Evolutionary conservation across 2,113 vertebrate genomes (phyloP), one percentile per base, ranked within the genome.

Genomic region (Ophiodon elongatus): DNA sequence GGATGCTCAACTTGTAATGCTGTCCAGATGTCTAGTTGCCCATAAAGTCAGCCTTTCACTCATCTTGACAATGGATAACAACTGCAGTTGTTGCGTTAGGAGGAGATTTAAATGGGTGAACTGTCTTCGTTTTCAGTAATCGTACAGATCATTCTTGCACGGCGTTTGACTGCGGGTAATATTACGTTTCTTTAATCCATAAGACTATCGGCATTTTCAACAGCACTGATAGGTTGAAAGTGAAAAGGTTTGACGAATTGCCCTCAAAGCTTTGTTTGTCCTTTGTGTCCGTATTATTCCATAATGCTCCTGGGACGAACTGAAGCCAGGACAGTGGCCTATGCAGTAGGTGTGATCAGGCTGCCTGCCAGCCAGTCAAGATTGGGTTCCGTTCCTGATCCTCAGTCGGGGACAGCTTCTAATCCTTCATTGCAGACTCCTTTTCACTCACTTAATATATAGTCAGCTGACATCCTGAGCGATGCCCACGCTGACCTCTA

Each of bases 281-380:
- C 47, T 74, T 9, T 41, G 67, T 57, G 14, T 9, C 45, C n/a
- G 3, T 52, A 64, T 57, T 71, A 14, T 72, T 65, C 65, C 56
- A 54, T 31, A n/a, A 15, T 31, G 33, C 83, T 47, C 52, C 7
- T 47, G 79, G 71, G 65, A 75, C 1, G 0, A n/a, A 10, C 60
- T 73, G 57, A 37, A 54, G 80, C 63, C 72, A 73, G 65, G 35
- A 67, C 70, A 79, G 33, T 17, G 13, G 35, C 50, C 29, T 37
- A 9, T 64, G 31, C 60, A n/a, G 41, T 62, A 19, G 23, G 43
- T 63, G 64, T 31, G 72, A 83, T 77, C 41, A 72, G 7, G 63
- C 64, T 39, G 27, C 52, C 68, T 63, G 72, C 54, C 69, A 78
- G 54, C 60, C 21, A 50, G 21, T 59, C 54, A 37, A 39, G 29